These are phyloP conservation scores for Ceratotherium simum DNA, from an alignment of 2,113 vertebrate species.

Conservation along the genomic window DNA sequence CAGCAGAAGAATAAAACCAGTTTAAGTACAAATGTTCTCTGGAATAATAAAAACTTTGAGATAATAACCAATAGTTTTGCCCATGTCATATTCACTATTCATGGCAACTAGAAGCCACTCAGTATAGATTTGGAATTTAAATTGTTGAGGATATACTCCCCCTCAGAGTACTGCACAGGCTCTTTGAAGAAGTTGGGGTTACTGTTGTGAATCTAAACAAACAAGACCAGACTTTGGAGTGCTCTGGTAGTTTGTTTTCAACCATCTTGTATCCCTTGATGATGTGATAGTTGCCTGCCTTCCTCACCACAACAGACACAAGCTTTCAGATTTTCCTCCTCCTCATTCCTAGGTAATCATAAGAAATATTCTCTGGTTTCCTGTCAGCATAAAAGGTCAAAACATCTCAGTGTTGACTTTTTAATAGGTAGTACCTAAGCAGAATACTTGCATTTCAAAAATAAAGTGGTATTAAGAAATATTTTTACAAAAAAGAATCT, in stretches of 20 bases:
- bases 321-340: neutral
- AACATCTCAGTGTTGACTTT: neutral
- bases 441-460: slow-evolving; percentile 4
- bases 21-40: neutral
- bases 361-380: neutral
- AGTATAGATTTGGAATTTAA: neutral
- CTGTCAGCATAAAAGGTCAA: neutral
- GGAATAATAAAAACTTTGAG: neutral
- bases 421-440: neutral
- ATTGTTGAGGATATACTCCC: neutral
- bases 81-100: neutral
- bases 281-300: neutral
- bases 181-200: neutral
- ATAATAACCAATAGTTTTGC: neutral
- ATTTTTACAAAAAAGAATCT: neutral
- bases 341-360: neutral
- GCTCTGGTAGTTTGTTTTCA: neutral
- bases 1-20: neutral
- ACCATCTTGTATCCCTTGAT: neutral
- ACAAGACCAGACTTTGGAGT: neutral
- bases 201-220: neutral
- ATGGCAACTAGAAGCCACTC: neutral
- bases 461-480: neutral
- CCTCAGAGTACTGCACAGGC: neutral
- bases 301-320: neutral